These are phyloP conservation scores for Dilophus febrilis DNA, from an alignment of 2,888 invertebrate species.

Conservation along the genomic window DNA sequence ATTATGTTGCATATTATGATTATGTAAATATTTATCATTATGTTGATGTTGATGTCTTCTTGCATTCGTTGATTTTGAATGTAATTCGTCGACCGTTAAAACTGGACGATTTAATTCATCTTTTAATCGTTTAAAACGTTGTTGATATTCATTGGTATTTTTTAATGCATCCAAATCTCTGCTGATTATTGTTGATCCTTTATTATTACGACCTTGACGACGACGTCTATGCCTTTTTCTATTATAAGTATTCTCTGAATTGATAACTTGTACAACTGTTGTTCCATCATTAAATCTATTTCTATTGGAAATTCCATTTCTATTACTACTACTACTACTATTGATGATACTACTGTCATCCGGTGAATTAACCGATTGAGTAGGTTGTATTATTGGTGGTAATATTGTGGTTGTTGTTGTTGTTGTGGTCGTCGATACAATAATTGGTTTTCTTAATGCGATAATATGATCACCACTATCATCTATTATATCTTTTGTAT, in stretches of 20 bases:
- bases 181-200: background rate
- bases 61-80: too few species aligned
- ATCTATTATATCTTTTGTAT: conserved; percentile 29
- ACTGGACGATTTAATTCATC: conserved; percentile 25
- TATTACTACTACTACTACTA: too few species aligned
- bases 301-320: conserved; percentile 24
- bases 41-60: background rate
- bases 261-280: conserved; percentile 24
- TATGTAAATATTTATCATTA: background rate
- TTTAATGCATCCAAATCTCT: background rate
- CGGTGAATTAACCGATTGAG: conserved; percentile 19
- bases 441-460: conserved; percentile 7
- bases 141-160: conserved; percentile 14
- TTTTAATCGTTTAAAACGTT: conserved; percentile 21
- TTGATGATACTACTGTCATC: too few species aligned
- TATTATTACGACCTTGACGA: conserved; percentile 21
- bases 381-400: conserved; percentile 24
- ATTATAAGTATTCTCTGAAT: conserved; percentile 22
- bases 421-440: conserved; percentile 11
- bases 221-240: conserved; percentile 24
- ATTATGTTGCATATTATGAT: too few species aligned
- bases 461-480: conserved; percentile 30
- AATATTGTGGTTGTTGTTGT: conserved; percentile 20
- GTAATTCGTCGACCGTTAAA: conserved; percentile 8
- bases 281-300: conserved; percentile 29